phyloP scores from a whole-genome alignment of 2,113 vertebrate genomes.

The Gallinago undulata region DNA sequence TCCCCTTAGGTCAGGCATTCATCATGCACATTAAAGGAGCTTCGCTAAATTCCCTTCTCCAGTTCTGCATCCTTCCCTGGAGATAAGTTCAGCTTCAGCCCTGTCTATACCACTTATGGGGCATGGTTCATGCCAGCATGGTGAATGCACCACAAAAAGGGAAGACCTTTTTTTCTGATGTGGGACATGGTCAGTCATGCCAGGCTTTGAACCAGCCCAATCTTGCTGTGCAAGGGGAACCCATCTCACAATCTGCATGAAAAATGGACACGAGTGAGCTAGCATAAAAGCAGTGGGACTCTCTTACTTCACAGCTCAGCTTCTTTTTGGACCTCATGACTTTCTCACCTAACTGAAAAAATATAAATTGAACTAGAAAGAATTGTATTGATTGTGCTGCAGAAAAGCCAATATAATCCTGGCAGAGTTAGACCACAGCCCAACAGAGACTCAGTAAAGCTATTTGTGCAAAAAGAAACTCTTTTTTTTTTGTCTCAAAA shows the following conservation, averaged over 20 bases:
- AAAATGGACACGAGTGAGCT: background rate
- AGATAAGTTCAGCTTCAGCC: conserved; percentile 19
- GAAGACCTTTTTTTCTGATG: background rate
- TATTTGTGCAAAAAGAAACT: background rate
- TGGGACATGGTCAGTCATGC: background rate
- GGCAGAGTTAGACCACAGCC: background rate
- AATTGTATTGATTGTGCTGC: background rate
- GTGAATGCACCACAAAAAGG: background rate
- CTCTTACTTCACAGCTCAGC: background rate
- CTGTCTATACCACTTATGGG: background rate
- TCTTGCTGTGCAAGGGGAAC: background rate
- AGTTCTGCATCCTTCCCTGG: background rate
- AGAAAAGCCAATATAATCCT: background rate
- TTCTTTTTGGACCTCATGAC: background rate
- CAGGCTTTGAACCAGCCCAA: background rate
- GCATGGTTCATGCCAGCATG: background rate
- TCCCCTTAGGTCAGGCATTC: conserved; percentile 52
- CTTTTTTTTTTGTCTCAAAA: background rate
- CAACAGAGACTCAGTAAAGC: background rate
- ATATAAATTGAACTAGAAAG: background rate
- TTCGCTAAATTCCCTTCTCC: background rate
- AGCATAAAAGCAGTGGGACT: background rate
- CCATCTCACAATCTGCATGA: background rate
- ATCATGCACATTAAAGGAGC: conserved; percentile 43
- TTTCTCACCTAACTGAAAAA: background rate